phyloP scores from a whole-genome alignment of 2,888 invertebrate genomes.

The Drosophila conformis region DNA sequence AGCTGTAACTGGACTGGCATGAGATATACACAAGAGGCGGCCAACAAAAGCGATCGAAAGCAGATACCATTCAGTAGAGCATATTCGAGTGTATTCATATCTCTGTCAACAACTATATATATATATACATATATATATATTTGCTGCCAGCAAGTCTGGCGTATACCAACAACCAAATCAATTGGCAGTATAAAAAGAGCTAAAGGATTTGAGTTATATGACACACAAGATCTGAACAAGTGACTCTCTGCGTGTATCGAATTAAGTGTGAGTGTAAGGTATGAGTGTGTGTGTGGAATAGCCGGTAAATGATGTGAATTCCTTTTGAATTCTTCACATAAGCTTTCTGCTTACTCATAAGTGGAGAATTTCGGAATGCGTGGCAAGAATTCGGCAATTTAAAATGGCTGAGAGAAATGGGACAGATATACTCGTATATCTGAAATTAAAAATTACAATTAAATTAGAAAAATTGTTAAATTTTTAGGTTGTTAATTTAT shows the following conservation, averaged over 20 bases:
- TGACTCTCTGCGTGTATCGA: slow-evolving; percentile 7
- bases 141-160: not conserved
- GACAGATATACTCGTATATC: not conserved
- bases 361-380: not conserved
- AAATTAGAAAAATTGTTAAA: not conserved
- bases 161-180: not conserved
- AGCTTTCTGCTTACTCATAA: slow-evolving; percentile 6
- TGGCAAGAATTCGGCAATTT: not conserved
- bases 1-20: slow-evolving; percentile 28
- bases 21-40: not conserved
- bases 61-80: slow-evolving; percentile 20
- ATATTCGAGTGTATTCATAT: slow-evolving; percentile 13
- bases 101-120: slow-evolving; percentile 14
- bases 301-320: slow-evolving; percentile 16
- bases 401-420: not conserved
- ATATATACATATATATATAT: not conserved
- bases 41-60: slow-evolving; percentile 45
- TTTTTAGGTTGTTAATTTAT: not conserved
- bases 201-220: slow-evolving; percentile 14
- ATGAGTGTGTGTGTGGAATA: not conserved
- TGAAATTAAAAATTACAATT: not conserved
- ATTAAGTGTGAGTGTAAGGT: not conserved
- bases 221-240: not conserved
- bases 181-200: not conserved
- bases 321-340: not conserved